A percentile compares a stretch with the other conserved stretches of the same genome.
Evolutionary conservation across 92 coral and sea anemone genomes (phyloP).

Genomic region (Ricordea florida): DNA sequence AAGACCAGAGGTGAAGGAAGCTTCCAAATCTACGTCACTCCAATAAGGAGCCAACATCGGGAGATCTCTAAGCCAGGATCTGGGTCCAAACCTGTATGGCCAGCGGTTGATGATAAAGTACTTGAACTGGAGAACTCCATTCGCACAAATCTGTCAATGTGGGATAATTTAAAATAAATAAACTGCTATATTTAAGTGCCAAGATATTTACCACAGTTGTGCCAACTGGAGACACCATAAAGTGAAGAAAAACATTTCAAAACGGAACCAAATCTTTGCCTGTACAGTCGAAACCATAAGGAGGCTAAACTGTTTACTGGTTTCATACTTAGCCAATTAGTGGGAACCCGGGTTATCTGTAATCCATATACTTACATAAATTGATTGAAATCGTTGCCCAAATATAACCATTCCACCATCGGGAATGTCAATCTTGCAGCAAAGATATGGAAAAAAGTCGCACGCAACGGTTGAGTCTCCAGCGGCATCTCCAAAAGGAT

Average conservation of each 20-base stretch:
- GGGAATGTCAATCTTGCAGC: constrained; percentile 8
- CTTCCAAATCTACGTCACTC: constrained; percentile 8
- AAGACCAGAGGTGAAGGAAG: no score
- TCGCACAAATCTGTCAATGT: constrained; percentile 25
- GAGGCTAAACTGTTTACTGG: no score
- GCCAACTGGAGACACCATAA: no score
- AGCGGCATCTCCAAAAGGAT: background rate
- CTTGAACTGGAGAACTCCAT: constrained; percentile 26
- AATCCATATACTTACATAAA: constrained; percentile 14
- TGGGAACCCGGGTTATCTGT: no score
- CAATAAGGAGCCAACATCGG: constrained; percentile 34
- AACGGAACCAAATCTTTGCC: no score
- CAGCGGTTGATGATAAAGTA: background rate
- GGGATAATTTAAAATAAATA: background rate
- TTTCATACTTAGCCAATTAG: no score
- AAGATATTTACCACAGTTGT: no score
- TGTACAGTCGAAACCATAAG: no score
- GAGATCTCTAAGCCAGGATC: background rate
- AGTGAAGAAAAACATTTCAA: no score
- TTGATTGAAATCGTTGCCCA: background rate
- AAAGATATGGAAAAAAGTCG: background rate
- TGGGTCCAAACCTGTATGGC: constrained; percentile 26
- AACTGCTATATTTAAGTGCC: background rate
- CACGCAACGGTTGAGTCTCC: constrained; percentile 10
- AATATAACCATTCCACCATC: constrained; percentile 26